Base-by-base conservation (phyloP, 1,140 invertebrate genomes). In the Rhynchophorus ferrugineus region DNA sequence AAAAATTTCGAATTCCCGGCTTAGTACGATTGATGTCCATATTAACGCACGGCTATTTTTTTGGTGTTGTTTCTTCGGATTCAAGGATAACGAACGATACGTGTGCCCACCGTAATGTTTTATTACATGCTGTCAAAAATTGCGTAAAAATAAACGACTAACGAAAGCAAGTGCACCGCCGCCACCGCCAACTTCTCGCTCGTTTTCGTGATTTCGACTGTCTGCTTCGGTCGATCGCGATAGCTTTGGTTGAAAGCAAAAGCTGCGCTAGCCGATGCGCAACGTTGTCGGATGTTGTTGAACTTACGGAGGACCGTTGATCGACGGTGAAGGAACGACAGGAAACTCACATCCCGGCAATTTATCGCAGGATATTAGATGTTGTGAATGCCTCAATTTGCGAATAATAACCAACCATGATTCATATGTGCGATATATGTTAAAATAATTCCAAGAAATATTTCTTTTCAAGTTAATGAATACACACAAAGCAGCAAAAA, bases 201-300 rank as follows among this genome's bases (percentile, higher is more conserved):
- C 51, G 44, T 42, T 29, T 29, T 46, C 44, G 36, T 47, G 21
- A 47, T 42, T 54, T 47, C 44, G 38, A 54, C 51, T 42, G 51
- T 54, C 36, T 47, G 51, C 44, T 24, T 43, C 44, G 36, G 13
- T 18, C 20, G 22, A 39, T 49, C 20, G 39, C 39, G 21, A 9
- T 17, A 21, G 42, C 16, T 34, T 24, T 46, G 36, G 51, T 46
- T 54, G 51, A 54, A 54, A 54, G 51, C 51, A 54, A 54, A 47
- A 54, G 51, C 51, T 54, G 49, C 49, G 42, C 42, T 17, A 37
- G 21, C 41, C 22, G 16, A 44, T 51, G 3, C 16, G 11, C 44
- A 35, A 11, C 17, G 42, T 44, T 44, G 42, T 24, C 19, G 33
- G 2, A 14, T 8, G 3, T 16, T 1, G n/a, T n/a, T 14, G 13